Evolutionary conservation across 2,888 invertebrate genomes (phyloP), one percentile per base, ranked within the genome.

Genomic region (Abrostola tripartita): DNA sequence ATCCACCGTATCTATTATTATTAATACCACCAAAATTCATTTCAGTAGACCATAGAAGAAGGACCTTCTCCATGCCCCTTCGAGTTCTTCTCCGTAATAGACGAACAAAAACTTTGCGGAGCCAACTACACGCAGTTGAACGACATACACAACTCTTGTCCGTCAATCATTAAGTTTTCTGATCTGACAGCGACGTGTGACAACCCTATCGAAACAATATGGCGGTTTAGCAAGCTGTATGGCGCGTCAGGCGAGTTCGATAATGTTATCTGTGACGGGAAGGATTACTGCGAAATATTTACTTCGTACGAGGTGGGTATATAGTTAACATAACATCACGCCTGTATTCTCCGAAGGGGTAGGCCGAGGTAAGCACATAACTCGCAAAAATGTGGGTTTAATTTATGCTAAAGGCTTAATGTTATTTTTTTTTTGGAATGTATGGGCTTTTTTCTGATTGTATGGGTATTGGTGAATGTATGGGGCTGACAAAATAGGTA

Each of bases 151-250:
- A 61, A 56, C 4, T 6, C 55, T 0, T 91, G 90, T 54, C 85
- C 87, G 0, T 61, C 66, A 0, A 38, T 71, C 0, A 78, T 87
- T 4, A 82, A 71, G 6, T 79, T 84, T 0, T 60, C 63, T 0
- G 86, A 89, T 24, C 41, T 92, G 6, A 74, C 78, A 37, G 68
- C 69, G 0, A 69, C 71, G 0, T 92, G 92, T 55, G 82, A 86
- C 50, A 88, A 92, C 62, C 91, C 91, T 0, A 87, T 90, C 0
- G 79, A 84, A 35, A 92, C 92, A 0, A 73, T 69, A 40, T 88
- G 85, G 82, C 71, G 72, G 0, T 79, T 92, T 8, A 80, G 60
- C 1, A 78, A 73, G 12, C 76, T 78, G 53, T 88, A 82, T 36
- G 74, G 71, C 0, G 49, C 67, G 0, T 71, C 78, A 10, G 77